A percentile compares a stretch with the other conserved stretches of the same genome.
Evolutionary conservation across 2,888 invertebrate species (phyloP).

Genomic region (Macroteleia sp.): DNA sequence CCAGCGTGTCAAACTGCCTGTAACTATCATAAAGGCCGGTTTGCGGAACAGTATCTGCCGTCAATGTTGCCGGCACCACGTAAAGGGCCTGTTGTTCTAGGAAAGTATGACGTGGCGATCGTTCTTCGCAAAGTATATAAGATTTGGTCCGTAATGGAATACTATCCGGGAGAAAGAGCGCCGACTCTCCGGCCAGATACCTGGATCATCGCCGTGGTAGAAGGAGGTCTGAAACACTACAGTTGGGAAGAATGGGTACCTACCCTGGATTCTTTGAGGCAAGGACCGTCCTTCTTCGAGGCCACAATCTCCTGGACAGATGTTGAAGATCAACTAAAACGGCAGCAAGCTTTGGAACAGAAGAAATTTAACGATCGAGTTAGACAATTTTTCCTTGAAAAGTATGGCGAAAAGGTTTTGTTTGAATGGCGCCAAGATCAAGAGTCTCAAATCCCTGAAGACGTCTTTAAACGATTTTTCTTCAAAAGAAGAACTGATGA

Average conservation of each 20-base stretch:
- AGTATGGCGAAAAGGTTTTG: conserved; percentile 77
- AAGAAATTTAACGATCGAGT: conserved; percentile 77
- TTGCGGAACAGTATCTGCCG: conserved; percentile 77
- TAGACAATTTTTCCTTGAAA: conserved; percentile 77
- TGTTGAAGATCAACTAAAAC: conserved; percentile 72
- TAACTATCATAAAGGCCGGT: conserved; percentile 73
- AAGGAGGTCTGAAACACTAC: conserved; percentile 75
- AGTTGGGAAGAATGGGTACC: conserved; percentile 81
- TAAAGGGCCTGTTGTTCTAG: conserved; percentile 74
- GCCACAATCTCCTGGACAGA: conserved; percentile 80
- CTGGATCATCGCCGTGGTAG: conserved; percentile 78
- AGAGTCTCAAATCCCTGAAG: conserved; percentile 75
- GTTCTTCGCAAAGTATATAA: conserved; percentile 73
- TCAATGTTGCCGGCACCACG: conserved; percentile 79
- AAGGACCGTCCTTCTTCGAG: conserved; percentile 77
- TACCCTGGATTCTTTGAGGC: conserved; percentile 76
- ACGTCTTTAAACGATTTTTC: conserved; percentile 78
- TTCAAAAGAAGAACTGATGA: conserved; percentile 75
- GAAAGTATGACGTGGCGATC: conserved; percentile 78
- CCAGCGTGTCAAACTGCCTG: conserved; percentile 79
- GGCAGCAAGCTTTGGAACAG: conserved; percentile 74
- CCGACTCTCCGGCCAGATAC: conserved; percentile 73
- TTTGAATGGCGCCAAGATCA: conserved; percentile 76
- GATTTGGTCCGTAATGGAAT: conserved; percentile 76
- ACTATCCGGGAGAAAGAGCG: conserved; percentile 73